These are phyloP conservation scores for Solen grandis DNA, from an alignment of 1,140 invertebrate genomes.

Conservation along the genomic window DNA sequence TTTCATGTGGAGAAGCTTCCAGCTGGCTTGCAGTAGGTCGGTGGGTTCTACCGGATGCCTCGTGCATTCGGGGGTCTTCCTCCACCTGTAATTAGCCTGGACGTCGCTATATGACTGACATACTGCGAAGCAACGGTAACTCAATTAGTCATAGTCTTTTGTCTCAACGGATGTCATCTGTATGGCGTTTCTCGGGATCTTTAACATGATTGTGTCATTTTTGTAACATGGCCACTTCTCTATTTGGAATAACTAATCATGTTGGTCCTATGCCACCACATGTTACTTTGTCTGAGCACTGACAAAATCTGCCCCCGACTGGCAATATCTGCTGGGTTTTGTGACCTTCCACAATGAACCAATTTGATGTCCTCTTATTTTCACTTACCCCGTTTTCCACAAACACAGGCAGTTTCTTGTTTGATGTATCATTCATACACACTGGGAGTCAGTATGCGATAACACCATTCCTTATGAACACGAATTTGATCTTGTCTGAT, in stretches of 20 bases:
- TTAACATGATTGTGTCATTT: too few relatives aligned
- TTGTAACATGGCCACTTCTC: neutral
- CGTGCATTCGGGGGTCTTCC: too few relatives aligned
- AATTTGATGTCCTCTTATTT: conserved; percentile 9
- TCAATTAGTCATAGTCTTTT: too few relatives aligned
- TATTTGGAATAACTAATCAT: neutral
- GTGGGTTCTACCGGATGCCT: too few relatives aligned
- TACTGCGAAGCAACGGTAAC: too few relatives aligned
- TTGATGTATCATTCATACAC: conserved; percentile 7
- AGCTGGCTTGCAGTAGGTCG: too few relatives aligned
- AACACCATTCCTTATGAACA: neutral
- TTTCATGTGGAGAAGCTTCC: too few relatives aligned
- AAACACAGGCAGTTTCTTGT: too few relatives aligned
- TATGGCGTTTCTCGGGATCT: neutral
- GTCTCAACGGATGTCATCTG: neutral
- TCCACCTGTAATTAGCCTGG: too few relatives aligned
- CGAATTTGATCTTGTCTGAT: neutral
- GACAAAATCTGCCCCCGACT: neutral
- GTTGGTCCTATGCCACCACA: conserved; percentile 24
- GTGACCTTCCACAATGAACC: too few relatives aligned
- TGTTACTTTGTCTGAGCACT: neutral
- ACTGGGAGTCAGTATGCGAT: conserved; percentile 19
- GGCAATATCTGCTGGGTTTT: neutral
- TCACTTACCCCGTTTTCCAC: conserved; percentile 14
- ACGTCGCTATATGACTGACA: too few relatives aligned